Percentiles rank a stretch among this genome's conserved stretches.
Conservation (phyloP, 2,888 invertebrate genomes). For the Euzophera pinguis region DNA sequence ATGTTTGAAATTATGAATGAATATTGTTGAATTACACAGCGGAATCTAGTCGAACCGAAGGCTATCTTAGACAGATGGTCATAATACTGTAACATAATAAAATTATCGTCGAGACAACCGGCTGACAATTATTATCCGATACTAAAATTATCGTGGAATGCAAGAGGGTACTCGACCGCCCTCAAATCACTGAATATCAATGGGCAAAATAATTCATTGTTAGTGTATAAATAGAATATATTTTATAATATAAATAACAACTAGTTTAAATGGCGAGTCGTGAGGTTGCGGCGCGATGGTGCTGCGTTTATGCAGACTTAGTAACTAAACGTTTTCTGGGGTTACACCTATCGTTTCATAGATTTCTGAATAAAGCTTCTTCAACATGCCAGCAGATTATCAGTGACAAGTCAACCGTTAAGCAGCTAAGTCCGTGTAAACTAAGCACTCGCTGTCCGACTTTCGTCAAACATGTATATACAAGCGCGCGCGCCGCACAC, state of each 20-base stretch:
- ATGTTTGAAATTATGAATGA: too few species aligned
- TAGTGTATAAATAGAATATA: slow-evolving; percentile 56
- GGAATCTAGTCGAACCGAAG: background rate
- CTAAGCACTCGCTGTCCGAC: background rate
- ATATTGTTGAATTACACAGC: background rate
- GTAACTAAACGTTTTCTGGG: background rate
- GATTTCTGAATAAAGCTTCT: too few species aligned
- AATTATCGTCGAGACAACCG: slow-evolving; percentile 26
- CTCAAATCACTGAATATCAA: slow-evolving; percentile 44
- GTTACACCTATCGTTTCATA: too few species aligned
- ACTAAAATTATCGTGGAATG: slow-evolving; percentile 70
- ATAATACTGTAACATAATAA: slow-evolving; percentile 42
- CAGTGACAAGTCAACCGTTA: background rate
- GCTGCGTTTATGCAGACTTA: slow-evolving; percentile 9
- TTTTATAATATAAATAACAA: slow-evolving; percentile 50
- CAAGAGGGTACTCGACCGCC: slow-evolving; percentile 56
- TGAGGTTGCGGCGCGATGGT: slow-evolving; percentile 10
- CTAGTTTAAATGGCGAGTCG: slow-evolving; percentile 27
- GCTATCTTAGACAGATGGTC: background rate
- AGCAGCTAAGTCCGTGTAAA: slow-evolving; percentile 1
- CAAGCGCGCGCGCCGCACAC: slow-evolving; percentile 28
- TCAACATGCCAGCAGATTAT: background rate
- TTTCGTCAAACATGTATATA: slow-evolving; percentile 24
- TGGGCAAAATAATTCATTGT: slow-evolving; percentile 49
- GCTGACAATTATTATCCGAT: slow-evolving; percentile 26